Conservation (phyloP, 2,113 vertebrate species). For the Bambusicola thoracicus region DNA sequence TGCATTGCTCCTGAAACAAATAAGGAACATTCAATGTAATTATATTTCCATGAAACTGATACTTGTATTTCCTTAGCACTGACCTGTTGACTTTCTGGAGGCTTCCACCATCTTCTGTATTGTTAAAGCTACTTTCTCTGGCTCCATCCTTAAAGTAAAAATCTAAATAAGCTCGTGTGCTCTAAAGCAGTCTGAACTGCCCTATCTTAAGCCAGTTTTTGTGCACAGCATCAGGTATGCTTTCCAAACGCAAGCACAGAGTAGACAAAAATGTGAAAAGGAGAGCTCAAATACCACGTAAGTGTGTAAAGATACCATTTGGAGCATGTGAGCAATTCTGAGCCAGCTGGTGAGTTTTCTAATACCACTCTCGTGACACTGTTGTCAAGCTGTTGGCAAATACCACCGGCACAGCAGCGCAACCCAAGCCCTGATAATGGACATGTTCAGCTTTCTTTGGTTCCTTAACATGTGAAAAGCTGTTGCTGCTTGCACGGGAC, state of each 20-base stretch:
- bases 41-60: neutral
- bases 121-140: neutral
- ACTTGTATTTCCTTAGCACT: neutral
- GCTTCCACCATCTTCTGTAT: neutral
- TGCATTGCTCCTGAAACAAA: neutral
- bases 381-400: neutral
- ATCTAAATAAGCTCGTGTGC: neutral
- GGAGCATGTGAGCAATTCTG: neutral
- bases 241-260: neutral
- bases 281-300: neutral
- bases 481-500: neutral
- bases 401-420: neutral
- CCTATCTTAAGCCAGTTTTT: neutral
- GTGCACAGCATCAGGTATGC: neutral
- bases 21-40: neutral
- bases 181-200: neutral
- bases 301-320: neutral
- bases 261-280: neutral
- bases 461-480: neutral
- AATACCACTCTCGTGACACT: neutral
- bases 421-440: neutral
- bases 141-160: neutral
- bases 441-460: accelerated
- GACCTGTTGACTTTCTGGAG: neutral
- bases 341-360: neutral